Conservation (phyloP, 1,140 invertebrate species). For the Lanistes nyassanus region DNA sequence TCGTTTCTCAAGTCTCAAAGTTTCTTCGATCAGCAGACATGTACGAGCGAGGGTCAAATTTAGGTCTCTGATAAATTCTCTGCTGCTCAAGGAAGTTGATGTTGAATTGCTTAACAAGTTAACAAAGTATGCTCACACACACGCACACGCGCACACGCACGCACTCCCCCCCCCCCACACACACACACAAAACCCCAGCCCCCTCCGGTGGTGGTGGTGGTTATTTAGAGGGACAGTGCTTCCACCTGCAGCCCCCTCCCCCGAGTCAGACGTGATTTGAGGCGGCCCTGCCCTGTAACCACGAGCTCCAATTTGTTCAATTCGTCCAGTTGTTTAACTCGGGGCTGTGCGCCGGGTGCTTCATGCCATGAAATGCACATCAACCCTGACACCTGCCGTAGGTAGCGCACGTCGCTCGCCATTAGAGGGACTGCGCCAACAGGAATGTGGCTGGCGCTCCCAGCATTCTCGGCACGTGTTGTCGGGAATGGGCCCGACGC, state of each 20-base stretch:
- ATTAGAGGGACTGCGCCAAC: constrained; percentile 20
- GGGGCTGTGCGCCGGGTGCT: no score
- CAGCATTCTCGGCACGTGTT: constrained; percentile 16
- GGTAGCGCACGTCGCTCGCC: constrained; percentile 9
- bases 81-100: no score
- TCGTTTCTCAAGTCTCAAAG: neutral
- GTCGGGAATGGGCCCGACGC: neutral
- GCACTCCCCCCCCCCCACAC: neutral
- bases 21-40: no score
- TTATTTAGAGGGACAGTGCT: no score
- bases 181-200: neutral
- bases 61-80: no score
- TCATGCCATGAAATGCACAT: no score
- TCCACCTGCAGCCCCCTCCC: neutral
- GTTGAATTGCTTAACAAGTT: no score
- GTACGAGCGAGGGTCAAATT: no score
- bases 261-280: neutral
- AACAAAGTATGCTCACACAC: no score
- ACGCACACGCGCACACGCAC: neutral
- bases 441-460: constrained; percentile 15
- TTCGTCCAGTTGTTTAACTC: no score
- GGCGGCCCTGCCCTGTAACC: neutral
- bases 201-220: no score
- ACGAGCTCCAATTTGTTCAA: no score
- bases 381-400: constrained; percentile 14